Base-by-base conservation (phyloP, 2,888 invertebrate genomes). In the Monochamus alternatus region DNA sequence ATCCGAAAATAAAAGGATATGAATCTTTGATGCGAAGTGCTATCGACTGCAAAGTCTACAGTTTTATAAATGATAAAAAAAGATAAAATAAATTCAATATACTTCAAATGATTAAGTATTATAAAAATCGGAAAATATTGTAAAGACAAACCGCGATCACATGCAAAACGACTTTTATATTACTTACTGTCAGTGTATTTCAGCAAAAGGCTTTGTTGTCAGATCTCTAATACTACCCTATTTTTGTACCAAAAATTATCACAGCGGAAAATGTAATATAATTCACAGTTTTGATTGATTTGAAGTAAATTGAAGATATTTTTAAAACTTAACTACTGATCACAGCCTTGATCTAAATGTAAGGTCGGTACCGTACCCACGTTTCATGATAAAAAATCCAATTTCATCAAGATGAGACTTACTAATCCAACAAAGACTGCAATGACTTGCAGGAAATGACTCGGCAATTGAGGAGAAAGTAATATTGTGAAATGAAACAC, bases 231-330 rank as follows among this genome's bases (percentile, higher is more conserved):
- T 22, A 14, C 43, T 64, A 64, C 14, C 10, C 55, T 68, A 47
- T 31, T 55, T 72, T 65, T 70, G 66, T 73, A 60, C 69, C 59
- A 52, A 73, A 76, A 69, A 44, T 52, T 76, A 76, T 74, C 76
- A 76, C 76, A 76, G 75, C 38, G 65, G 22, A 60, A 73, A 65
- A 60, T 30, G 58, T 64, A 22, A 47, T n/a, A 22, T 31, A 22
- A 69, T 31, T 8, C 30, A 2, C 62, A 38, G 9, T 66, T n/a
- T 31, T 30, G 58, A 71, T 71, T 76, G 69, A 52, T 60, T 70
- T 74, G 71, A 76, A 76, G 76, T 71, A 66, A 62, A 5, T 65
- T 55, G 62, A 67, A 71, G 38, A 58, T 73, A 67, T 73, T 32
- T 38, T 22, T 14, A 14, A 44, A 69, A 22, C 3, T 60, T 69